Percentiles rank a stretch among this genome's conserved stretches.
Conservation (phyloP, 2,797 vertebrate genomes). For the Clarias pachynema region DNA sequence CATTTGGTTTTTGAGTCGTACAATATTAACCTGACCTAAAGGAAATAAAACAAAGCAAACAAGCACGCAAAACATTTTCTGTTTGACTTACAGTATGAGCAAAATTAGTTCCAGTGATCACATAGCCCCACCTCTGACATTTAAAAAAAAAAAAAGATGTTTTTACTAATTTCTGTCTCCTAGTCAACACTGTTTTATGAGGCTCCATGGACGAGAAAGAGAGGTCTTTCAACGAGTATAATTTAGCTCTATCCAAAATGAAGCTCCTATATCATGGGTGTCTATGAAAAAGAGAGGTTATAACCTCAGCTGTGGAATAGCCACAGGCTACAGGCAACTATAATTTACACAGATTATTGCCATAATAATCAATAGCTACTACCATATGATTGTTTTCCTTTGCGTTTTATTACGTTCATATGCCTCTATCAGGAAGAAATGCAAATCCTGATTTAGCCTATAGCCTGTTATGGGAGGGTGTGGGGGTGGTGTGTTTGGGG, state of each 20-base stretch:
- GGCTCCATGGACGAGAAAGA: not conserved
- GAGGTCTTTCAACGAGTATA: constrained; percentile 11
- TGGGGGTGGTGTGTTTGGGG: not conserved
- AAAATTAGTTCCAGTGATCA: not conserved
- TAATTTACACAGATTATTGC: constrained; percentile 17
- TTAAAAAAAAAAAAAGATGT: not conserved
- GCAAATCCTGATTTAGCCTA: constrained; percentile 28
- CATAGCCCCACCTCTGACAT: not conserved
- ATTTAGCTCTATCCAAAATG: not conserved
- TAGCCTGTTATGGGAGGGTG: not conserved
- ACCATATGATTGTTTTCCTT: constrained; percentile 37
- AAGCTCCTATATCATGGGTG: not conserved
- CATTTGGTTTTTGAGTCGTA: not conserved
- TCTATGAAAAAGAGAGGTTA: not conserved
- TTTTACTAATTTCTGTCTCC: not conserved
- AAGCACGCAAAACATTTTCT: not conserved
- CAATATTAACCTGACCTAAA: not conserved
- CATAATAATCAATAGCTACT: constrained; percentile 23
- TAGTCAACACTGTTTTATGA: not conserved
- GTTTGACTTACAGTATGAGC: not conserved
- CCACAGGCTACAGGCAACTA: not conserved
- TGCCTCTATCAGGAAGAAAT: constrained; percentile 30
- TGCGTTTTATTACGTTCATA: constrained; percentile 38
- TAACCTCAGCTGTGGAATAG: constrained; percentile 14
- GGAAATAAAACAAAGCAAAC: not conserved